Evolutionary conservation across 2,797 vertebrate species (phyloP).

Genomic region (Meriones psammophilus): DNA sequence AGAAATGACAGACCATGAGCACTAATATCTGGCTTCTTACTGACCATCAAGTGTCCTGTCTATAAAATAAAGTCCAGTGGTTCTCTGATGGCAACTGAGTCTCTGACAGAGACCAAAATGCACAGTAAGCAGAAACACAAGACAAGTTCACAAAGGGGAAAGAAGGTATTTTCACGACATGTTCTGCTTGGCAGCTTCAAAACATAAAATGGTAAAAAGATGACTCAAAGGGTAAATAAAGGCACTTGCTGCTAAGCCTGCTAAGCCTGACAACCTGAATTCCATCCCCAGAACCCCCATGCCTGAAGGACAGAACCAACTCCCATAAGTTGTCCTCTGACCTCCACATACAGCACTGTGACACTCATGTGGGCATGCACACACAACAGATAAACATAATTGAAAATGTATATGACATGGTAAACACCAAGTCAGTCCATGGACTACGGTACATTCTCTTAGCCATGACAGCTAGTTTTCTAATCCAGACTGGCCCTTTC

Average conservation of each 20-base stretch:
- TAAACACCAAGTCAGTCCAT: background rate
- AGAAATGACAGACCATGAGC: slow-evolving; percentile 25
- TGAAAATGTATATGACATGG: background rate
- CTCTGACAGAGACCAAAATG: background rate
- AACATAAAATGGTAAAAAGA: background rate
- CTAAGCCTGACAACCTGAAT: background rate
- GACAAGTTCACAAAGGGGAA: background rate
- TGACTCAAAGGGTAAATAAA: background rate
- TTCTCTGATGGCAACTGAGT: background rate
- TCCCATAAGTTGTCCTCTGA: background rate
- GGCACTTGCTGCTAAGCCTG: background rate
- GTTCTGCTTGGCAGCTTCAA: slow-evolving; percentile 13
- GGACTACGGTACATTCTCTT: background rate
- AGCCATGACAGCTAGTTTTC: slow-evolving; percentile 1
- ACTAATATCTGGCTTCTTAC: rapidly evolving
- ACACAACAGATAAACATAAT: background rate
- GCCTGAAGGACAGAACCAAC: background rate
- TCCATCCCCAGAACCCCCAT: background rate
- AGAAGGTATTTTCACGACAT: background rate
- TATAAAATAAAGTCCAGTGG: slow-evolving; percentile 2
- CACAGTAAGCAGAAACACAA: background rate
- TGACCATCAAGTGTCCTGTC: background rate
- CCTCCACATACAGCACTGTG: background rate
- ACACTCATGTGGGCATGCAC: too few species aligned
- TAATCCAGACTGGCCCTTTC: background rate